Conservation (phyloP, 2,113 vertebrate genomes). For the Salvelinus alpinus region DNA sequence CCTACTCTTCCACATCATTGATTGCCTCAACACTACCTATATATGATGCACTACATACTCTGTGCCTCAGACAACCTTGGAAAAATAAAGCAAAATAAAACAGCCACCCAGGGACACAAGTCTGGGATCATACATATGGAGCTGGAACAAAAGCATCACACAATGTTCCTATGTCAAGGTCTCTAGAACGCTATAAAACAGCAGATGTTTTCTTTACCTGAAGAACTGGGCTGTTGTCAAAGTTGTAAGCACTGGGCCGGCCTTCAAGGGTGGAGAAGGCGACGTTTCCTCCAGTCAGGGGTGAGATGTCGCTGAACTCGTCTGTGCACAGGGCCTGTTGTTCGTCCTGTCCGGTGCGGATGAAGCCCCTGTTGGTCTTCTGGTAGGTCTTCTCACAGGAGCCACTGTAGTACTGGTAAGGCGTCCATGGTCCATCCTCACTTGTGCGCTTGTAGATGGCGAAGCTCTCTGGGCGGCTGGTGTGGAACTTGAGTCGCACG, state of each 20-base stretch:
- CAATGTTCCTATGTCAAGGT: neutral
- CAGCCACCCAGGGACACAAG: neutral
- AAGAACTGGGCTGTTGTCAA: slow-evolving; percentile 91
- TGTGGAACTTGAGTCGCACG: slow-evolving; percentile 95
- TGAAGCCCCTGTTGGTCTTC: slow-evolving; percentile 84
- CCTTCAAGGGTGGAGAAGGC: slow-evolving; percentile 96
- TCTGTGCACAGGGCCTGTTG: slow-evolving; percentile 94
- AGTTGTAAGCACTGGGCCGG: slow-evolving; percentile 93
- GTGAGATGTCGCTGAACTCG: slow-evolving; percentile 98
- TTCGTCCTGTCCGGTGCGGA: slow-evolving; percentile 90
- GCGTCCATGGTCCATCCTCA: slow-evolving; percentile 85
- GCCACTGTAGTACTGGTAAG: slow-evolving; percentile 97
- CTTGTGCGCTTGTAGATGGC: slow-evolving; percentile 89
- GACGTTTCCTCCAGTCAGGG: slow-evolving; percentile 93
- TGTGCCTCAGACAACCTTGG: neutral
- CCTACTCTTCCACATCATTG: slow-evolving; percentile 6
- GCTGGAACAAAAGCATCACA: neutral
- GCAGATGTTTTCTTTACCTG: slow-evolving; percentile 77
- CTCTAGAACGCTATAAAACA: neutral
- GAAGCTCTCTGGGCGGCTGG: slow-evolving; percentile 96
- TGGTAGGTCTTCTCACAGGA: slow-evolving; percentile 93
- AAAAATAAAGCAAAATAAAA: neutral
- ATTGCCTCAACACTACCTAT: neutral
- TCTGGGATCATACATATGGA: neutral
- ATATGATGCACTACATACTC: neutral